Base-by-base conservation (phyloP, 1,140 invertebrate genomes). In the Drosophila neocordata region DNA sequence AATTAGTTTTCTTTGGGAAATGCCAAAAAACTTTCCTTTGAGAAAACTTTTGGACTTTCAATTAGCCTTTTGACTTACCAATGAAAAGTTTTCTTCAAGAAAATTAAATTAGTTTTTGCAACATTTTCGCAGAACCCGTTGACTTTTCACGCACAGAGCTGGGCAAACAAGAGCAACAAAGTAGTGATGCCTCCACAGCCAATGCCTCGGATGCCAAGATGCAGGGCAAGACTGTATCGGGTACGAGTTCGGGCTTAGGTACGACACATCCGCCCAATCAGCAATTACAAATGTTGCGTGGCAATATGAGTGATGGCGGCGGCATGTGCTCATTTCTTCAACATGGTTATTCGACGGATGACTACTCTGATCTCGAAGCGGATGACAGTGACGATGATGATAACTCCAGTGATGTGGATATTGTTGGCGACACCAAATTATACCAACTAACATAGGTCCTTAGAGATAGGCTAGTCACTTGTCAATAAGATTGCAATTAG, bases 331-430 rank as follows among this genome's bases (percentile, higher is more conserved):
- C 41, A 18, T 48, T 90, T 52, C 72, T 91, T 34, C 79, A 90
- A 37, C 79, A 89, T 22, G 90, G 90, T 24, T 90, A 91, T 68
- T 91, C 89, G 12, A 90, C 89, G 22, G 84, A 91, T 60, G 88
- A 88, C 52, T 78, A 90, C 18, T 89, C 87, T n/a, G 89, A 91
- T 13, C 53, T 89, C 27, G 87, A 91, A 69, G 79, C 84, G 24
- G 79, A 90, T 48, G 41, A 48, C 20, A 85, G 79, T 55, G 90
- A 80, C 52, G 90, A 83, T 13, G 90, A 91, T 27, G 91, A 91
- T 22, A 90, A 91, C 9, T 88, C 87, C 60, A 91, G 90, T 52
- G 91, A 91, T 71, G 90, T 91, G 52, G 91, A 91, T 62, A 91
- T 91, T 65, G 78, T 91, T n/a, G 91, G 91, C n/a, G 90, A 91